A percentile compares a stretch with the other conserved stretches of the same genome.
phyloP scores from a whole-genome alignment of 64 coral and sea anemone species.

The Pocillopora verrucosa region DNA sequence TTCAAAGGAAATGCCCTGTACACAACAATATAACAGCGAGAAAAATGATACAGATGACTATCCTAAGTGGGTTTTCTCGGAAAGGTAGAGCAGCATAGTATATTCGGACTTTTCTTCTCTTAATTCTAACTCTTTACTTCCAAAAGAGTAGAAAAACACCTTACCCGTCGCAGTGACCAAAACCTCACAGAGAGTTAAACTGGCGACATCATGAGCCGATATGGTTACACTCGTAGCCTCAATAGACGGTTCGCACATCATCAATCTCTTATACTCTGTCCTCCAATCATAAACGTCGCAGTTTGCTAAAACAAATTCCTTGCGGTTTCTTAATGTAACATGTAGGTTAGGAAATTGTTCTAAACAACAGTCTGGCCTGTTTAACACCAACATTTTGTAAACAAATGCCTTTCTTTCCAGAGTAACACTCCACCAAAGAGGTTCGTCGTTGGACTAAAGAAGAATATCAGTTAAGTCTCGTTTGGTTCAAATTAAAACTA shows the following conservation, averaged over 20 bases:
- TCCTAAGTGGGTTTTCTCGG: too few species aligned
- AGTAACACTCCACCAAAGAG: constrained; percentile 35
- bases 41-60: too few species aligned
- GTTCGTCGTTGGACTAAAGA: neutral
- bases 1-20: too few species aligned
- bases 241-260: constrained; percentile 38
- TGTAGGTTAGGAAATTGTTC: neutral
- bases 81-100: too few species aligned
- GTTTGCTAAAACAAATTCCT: neutral
- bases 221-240: constrained; percentile 28
- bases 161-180: constrained; percentile 31
- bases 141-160: neutral
- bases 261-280: neutral
- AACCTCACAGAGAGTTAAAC: constrained; percentile 47
- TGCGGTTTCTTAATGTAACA: constrained; percentile 18
- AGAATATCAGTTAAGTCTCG: neutral
- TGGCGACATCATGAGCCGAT: neutral
- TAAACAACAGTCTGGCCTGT: constrained; percentile 37
- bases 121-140: too few species aligned
- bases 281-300: constrained; percentile 33
- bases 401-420: constrained; percentile 17
- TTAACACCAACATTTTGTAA: constrained; percentile 18
- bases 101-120: too few species aligned
- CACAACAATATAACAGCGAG: too few species aligned
- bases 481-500: too few species aligned